These are phyloP conservation scores for Thymallus thymallus DNA, from an alignment of 2,113 vertebrate genomes.

Conservation along the genomic window DNA sequence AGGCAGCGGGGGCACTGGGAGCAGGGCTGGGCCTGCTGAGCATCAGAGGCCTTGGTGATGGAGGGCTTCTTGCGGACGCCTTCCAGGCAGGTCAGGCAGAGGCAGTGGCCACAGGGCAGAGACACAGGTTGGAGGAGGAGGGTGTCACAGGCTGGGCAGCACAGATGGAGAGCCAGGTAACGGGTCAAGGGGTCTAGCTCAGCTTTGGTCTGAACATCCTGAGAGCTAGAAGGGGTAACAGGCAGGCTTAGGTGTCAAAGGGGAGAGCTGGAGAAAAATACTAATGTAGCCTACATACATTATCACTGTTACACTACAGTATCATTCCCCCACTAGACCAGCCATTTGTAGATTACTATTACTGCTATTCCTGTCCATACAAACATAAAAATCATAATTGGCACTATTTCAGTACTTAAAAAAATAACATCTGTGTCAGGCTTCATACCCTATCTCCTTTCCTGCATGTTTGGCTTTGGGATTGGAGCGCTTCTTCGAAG, in stretches of 20 bases:
- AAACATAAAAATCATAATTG: not conserved
- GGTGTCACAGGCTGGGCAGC: constrained; percentile 58
- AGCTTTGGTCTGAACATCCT: not conserved
- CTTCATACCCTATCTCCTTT: not conserved
- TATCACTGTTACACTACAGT: too few species aligned
- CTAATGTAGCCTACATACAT: not conserved
- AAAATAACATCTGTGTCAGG: not conserved
- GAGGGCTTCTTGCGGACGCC: constrained; percentile 29
- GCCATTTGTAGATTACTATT: not conserved
- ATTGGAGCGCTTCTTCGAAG: not conserved
- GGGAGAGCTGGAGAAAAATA: not conserved
- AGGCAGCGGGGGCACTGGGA: not conserved
- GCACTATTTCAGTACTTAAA: not conserved
- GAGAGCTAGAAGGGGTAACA: not conserved
- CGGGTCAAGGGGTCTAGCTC: too few species aligned
- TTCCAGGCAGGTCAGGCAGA: constrained; percentile 56
- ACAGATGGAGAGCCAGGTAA: constrained; percentile 40
- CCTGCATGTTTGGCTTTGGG: not conserved
- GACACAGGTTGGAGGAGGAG: constrained; percentile 65
- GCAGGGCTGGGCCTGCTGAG: constrained; percentile 5
- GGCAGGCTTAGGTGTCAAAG: too few species aligned
- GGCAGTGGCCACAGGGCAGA: constrained; percentile 59
- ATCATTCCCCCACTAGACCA: too few species aligned
- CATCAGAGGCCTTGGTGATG: not conserved
- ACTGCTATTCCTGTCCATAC: not conserved